Evolutionary conservation across 2,797 vertebrate species (phyloP).

Genomic region (Heterohyrax brucei): DNA sequence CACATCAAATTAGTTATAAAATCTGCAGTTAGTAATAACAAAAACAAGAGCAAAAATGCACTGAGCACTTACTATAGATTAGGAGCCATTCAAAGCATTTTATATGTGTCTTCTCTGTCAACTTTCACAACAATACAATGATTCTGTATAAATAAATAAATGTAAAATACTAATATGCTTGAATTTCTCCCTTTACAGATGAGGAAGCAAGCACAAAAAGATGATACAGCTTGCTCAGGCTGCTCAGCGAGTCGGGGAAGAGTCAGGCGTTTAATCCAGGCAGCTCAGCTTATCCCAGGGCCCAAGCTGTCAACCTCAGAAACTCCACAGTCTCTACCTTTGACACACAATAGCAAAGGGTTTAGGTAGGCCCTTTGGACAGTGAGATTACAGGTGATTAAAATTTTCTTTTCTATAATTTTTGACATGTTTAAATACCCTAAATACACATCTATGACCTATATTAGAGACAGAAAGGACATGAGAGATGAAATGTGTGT

Average conservation of each 20-base stretch:
- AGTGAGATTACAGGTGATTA: background rate
- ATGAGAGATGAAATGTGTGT: no score
- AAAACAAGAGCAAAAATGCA: background rate
- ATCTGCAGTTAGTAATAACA: background rate
- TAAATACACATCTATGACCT: background rate
- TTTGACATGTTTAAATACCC: background rate
- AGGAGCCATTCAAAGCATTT: no score
- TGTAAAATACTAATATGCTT: background rate
- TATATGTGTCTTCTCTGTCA: background rate
- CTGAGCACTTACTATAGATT: no score
- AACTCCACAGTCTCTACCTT: rapidly evolving
- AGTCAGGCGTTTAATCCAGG: no score
- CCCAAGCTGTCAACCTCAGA: no score
- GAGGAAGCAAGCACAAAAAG: background rate
- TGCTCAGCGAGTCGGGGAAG: background rate
- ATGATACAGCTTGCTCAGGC: background rate
- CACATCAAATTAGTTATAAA: background rate
- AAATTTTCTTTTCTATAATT: background rate
- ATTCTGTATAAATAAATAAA: background rate
- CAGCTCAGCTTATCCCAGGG: no score
- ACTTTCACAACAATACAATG: background rate
- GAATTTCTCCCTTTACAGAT: background rate
- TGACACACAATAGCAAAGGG: rapidly evolving
- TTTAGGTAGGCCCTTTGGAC: no score
- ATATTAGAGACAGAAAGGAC: background rate